Conservation (phyloP, 2,797 vertebrate genomes). For the Mus caroli region DNA sequence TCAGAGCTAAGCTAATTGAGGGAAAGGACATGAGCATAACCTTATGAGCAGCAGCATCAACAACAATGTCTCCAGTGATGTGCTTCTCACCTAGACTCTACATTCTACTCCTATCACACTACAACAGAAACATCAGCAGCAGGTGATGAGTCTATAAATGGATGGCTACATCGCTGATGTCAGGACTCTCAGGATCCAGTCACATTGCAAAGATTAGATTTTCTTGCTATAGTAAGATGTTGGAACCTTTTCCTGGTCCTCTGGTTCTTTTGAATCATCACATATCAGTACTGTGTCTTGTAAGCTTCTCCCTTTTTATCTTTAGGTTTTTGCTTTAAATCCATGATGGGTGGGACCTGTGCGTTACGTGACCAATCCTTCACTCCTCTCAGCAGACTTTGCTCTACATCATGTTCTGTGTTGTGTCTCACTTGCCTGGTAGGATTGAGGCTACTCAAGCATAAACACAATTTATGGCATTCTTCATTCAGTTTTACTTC, state of each 20-base stretch:
- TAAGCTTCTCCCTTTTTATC: neutral
- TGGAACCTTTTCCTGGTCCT: neutral
- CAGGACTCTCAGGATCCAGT: neutral
- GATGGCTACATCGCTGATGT: neutral
- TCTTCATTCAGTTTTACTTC: neutral
- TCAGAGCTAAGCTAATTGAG: neutral
- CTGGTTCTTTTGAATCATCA: neutral
- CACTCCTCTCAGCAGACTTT: neutral
- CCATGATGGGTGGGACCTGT: too few relatives aligned
- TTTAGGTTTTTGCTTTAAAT: neutral
- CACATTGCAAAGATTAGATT: neutral
- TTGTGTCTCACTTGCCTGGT: neutral
- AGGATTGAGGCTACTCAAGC: neutral
- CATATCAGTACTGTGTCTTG: too few relatives aligned
- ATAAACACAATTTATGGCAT: neutral
- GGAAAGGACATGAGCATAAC: neutral
- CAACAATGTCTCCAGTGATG: neutral
- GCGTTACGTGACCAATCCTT: neutral
- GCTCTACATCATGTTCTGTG: neutral
- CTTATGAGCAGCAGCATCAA: fast-evolving
- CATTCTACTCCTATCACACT: neutral
- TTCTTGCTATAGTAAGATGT: neutral
- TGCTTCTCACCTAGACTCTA: too few relatives aligned
- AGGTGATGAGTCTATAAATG: neutral
- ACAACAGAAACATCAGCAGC: neutral